Percentiles rank a stretch among this genome's conserved stretches.
These are phyloP conservation scores for Capromys pilorides DNA, from an alignment of 2,797 vertebrate species.

Conservation along the genomic window DNA sequence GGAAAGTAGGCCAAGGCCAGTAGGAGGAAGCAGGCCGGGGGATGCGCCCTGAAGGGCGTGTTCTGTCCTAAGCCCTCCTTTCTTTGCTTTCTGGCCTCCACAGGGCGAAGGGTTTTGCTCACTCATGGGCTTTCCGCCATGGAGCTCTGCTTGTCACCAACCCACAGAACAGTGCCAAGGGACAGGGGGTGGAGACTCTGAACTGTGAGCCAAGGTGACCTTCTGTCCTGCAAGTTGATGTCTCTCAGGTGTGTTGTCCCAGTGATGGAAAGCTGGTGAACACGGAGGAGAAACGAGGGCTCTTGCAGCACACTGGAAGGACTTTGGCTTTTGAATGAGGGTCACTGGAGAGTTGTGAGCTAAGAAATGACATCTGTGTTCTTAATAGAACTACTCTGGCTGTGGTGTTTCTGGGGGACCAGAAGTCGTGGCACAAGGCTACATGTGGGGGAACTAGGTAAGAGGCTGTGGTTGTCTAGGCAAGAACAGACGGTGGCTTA, in stretches of 20 bases:
- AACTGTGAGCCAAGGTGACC: not conserved
- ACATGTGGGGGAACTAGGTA: not conserved
- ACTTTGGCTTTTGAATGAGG: slow-evolving; percentile 2
- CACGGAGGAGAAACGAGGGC: not conserved
- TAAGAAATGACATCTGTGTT: slow-evolving; percentile 10
- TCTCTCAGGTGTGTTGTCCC: not conserved
- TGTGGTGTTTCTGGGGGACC: not conserved
- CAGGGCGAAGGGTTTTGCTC: not conserved
- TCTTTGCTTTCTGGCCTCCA: not conserved
- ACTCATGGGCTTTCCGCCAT: not conserved
- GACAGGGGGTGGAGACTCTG: not conserved
- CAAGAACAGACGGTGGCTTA: not conserved
- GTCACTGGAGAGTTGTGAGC: slow-evolving; percentile 1
- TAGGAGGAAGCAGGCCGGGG: not conserved
- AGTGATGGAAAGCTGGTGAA: not conserved
- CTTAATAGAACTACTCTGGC: not conserved
- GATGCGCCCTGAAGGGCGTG: not conserved
- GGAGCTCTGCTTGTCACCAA: not conserved
- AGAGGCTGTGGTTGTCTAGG: not conserved
- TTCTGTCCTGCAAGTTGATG: not conserved
- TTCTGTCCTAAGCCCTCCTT: not conserved
- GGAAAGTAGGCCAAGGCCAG: not conserved
- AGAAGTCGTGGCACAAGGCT: not conserved
- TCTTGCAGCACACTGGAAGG: not conserved
- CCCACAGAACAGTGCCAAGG: not conserved